A percentile compares a stretch with the other conserved stretches of the same genome.
Conservation (phyloP, 2,888 invertebrate species). For the Limulus polyphemus region DNA sequence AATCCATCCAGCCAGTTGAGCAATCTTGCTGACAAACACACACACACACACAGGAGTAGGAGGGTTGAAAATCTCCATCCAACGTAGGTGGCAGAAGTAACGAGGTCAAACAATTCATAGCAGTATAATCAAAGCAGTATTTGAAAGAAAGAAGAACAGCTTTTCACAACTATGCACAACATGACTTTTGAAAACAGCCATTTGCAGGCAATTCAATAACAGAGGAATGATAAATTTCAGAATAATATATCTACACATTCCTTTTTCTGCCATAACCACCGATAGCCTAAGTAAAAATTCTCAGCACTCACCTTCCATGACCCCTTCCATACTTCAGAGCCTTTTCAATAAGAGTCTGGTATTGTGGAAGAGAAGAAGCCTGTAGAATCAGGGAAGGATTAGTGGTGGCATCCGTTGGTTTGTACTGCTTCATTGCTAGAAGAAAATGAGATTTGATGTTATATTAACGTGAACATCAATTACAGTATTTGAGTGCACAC, state of each 20-base stretch:
- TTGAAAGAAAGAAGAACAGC: too few species aligned
- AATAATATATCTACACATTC: too few species aligned
- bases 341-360: slow-evolving; percentile 72
- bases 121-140: too few species aligned
- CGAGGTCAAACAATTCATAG: too few species aligned
- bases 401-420: slow-evolving; percentile 98
- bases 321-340: slow-evolving; percentile 75
- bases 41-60: too few species aligned
- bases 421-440: slow-evolving; percentile 86
- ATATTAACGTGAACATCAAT: slow-evolving; percentile 5
- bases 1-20: not conserved
- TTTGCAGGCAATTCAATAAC: too few species aligned
- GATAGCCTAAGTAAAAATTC: not conserved
- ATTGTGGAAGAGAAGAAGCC: slow-evolving; percentile 88
- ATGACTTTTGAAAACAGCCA: too few species aligned
- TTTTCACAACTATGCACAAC: too few species aligned
- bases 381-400: slow-evolving; percentile 94
- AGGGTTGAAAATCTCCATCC: too few species aligned
- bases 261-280: not conserved
- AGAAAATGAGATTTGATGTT: slow-evolving; percentile 26
- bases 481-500: too few species aligned
- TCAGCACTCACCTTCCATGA: slow-evolving; percentile 43
- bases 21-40: not conserved
- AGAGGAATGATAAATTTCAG: too few species aligned
- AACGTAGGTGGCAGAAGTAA: too few species aligned